phyloP scores from a whole-genome alignment of 2,113 vertebrate species.

The Tricholaema leucomelas region DNA sequence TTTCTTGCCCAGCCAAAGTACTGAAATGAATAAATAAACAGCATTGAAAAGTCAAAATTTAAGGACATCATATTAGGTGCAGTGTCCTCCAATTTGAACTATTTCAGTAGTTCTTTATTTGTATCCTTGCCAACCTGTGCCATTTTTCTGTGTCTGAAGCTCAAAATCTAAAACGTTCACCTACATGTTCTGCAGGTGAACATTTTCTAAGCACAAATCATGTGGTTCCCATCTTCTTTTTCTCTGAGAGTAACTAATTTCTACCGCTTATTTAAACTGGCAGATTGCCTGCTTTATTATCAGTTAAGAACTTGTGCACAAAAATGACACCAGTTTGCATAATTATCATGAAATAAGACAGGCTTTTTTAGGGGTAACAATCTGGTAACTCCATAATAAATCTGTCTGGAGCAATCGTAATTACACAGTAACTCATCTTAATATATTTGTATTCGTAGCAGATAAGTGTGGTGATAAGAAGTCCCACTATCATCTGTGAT shows the following conservation, averaged over 20 bases:
- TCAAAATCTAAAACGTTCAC: background rate
- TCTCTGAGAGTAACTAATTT: constrained; percentile 50
- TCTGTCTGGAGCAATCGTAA: constrained; percentile 56
- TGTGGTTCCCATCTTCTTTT: background rate
- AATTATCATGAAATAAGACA: constrained; percentile 63
- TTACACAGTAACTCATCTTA: constrained; percentile 67
- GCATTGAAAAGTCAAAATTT: background rate
- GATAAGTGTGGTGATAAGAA: constrained; percentile 59
- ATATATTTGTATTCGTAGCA: constrained; percentile 58
- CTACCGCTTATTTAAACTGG: constrained; percentile 56
- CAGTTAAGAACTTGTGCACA: constrained; percentile 57
- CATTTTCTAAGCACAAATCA: background rate
- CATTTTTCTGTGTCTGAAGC: background rate
- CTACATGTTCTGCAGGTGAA: background rate
- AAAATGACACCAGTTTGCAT: constrained; percentile 56
- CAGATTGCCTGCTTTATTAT: constrained; percentile 66
- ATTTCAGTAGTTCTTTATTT: background rate
- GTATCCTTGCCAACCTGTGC: background rate
- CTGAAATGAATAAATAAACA: background rate
- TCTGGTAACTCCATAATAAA: constrained; percentile 63
- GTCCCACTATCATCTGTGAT: constrained; percentile 29
- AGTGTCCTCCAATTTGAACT: background rate
- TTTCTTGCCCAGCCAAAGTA: background rate
- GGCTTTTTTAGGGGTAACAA: constrained; percentile 66
- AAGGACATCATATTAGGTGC: background rate